Percentiles rank a stretch among this genome's conserved stretches.
Conservation (phyloP, 2,113 vertebrate genomes). For the Pluvianellus socialis region DNA sequence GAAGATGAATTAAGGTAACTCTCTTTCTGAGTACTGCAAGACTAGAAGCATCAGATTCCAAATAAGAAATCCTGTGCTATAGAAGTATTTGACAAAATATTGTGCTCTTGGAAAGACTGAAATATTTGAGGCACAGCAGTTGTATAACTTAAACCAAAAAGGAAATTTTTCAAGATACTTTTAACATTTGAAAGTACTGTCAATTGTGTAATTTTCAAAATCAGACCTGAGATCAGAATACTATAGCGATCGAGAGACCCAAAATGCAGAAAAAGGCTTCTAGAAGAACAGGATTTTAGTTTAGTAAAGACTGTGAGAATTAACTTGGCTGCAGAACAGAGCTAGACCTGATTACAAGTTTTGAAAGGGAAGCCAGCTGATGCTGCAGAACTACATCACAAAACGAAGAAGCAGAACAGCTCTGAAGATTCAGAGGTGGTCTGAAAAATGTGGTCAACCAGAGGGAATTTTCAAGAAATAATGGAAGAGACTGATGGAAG, state of each 20-base stretch:
- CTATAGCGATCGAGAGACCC: background rate
- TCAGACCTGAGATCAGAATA: background rate
- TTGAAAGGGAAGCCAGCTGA: constrained; percentile 11
- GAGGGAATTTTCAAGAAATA: background rate
- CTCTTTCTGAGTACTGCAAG: background rate
- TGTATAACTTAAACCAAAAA: background rate
- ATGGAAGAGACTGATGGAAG: background rate
- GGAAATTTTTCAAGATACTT: background rate
- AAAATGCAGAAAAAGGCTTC: background rate
- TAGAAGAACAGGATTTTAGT: background rate
- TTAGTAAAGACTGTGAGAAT: background rate
- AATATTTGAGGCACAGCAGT: background rate
- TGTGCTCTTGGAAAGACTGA: background rate
- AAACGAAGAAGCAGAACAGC: background rate
- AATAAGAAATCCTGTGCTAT: constrained; percentile 8
- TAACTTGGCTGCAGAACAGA: background rate
- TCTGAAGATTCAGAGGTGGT: background rate
- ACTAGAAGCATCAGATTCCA: constrained; percentile 27
- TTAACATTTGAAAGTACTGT: background rate
- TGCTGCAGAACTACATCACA: background rate
- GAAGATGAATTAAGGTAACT: constrained; percentile 25
- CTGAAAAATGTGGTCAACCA: background rate
- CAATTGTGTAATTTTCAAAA: background rate
- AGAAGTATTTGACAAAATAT: background rate
- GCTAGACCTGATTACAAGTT: background rate